Evolutionary conservation across 2,113 vertebrate species (phyloP).

Genomic region (Heliornis fulica): DNA sequence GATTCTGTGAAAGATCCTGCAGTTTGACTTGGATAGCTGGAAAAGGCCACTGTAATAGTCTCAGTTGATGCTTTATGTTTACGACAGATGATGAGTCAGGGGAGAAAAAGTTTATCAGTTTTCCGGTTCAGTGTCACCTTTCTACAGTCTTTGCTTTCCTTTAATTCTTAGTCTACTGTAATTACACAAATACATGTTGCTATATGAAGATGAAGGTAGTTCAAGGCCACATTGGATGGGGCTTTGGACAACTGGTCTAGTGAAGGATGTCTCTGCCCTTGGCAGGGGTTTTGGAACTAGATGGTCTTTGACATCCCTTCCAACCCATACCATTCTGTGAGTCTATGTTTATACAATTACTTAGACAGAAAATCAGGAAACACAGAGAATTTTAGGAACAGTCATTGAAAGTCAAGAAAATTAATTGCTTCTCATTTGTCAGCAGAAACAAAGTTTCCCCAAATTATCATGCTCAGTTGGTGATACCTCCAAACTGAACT

Average conservation of each 20-base stretch:
- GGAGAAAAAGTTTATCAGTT: not conserved
- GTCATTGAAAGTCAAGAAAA: not conserved
- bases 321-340: too few species aligned
- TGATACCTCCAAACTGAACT: not conserved
- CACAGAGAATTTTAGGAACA: not conserved
- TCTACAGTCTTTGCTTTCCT: not conserved
- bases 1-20: conserved; percentile 35
- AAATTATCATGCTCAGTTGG: not conserved
- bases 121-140: not conserved
- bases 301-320: too few species aligned
- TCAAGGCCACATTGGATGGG: too few species aligned
- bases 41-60: conserved; percentile 23
- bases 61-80: conserved; percentile 28
- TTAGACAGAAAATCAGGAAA: not conserved
- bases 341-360: not conserved
- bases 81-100: not conserved
- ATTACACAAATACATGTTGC: not conserved
- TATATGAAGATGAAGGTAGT: not conserved
- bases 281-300: too few species aligned
- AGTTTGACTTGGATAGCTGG: conserved; percentile 16
- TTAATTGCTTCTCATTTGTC: not conserved
- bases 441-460: not conserved
- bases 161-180: not conserved
- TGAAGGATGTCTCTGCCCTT: too few species aligned
- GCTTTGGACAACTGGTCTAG: too few species aligned